Evolutionary conservation across 1,140 invertebrate species (phyloP).

Genomic region (Drosophila repletoides): DNA sequence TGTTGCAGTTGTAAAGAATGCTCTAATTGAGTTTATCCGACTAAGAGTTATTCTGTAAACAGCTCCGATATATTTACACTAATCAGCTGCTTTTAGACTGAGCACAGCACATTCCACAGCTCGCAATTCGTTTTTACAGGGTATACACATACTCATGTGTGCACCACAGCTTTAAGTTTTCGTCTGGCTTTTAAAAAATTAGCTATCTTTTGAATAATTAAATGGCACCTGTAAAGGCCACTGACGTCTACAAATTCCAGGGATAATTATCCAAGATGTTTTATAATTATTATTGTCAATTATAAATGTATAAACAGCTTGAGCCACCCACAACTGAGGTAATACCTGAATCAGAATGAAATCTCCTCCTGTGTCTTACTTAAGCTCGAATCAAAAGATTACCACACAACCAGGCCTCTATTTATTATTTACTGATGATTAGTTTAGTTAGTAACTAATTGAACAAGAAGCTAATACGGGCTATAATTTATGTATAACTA

Average conservation of each 20-base stretch:
- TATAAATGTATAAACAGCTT: not conserved
- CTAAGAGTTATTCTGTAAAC: too few species aligned
- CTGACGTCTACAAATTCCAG: not conserved
- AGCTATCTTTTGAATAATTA: constrained; percentile 29
- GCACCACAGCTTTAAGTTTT: constrained; percentile 5
- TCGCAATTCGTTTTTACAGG: constrained; percentile 1
- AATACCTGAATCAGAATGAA: not conserved
- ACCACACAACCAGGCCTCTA: too few species aligned
- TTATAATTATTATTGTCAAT: constrained; percentile 7
- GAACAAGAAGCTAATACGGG: not conserved
- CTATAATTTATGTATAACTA: constrained; percentile 3
- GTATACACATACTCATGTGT: constrained; percentile 1
- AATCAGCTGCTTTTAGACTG: too few species aligned
- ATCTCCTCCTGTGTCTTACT: not conserved
- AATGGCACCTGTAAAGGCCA: not conserved
- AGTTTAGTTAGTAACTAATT: not conserved
- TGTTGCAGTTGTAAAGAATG: too few species aligned
- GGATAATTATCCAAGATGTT: constrained; percentile 10
- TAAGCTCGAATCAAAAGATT: not conserved
- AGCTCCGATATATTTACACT: too few species aligned
- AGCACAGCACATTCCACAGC: too few species aligned
- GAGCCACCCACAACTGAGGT: not conserved
- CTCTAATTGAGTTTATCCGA: too few species aligned
- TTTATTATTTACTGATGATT: too few species aligned
- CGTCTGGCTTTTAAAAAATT: constrained; percentile 3